phyloP scores from a whole-genome alignment of 1,140 invertebrate species.

The Orussus abietinus region DNA sequence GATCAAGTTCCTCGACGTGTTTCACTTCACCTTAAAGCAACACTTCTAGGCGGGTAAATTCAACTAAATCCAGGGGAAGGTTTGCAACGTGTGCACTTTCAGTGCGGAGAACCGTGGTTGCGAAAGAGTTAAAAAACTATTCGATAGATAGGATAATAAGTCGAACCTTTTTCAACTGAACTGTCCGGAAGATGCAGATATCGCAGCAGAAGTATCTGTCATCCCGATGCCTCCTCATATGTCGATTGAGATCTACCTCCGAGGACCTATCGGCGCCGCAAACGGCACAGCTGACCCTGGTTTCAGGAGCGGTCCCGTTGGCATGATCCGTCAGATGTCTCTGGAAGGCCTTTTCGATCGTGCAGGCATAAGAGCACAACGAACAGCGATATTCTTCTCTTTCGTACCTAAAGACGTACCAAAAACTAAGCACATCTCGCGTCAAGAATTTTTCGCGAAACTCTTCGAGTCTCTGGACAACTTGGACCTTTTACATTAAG shows the following conservation, averaged over 20 bases:
- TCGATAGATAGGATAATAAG: too few relatives aligned
- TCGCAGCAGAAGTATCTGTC: constrained; percentile 59
- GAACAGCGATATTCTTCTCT: constrained; percentile 57
- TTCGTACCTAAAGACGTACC: constrained; percentile 57
- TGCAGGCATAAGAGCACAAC: constrained; percentile 57
- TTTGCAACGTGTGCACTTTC: too few relatives aligned
- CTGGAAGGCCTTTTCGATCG: constrained; percentile 58
- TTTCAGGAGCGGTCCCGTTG: constrained; percentile 41
- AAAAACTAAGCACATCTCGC: too few relatives aligned
- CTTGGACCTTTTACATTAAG: too few relatives aligned
- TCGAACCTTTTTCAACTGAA: constrained; percentile 57
- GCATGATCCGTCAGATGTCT: constrained; percentile 53
- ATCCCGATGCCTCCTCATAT: constrained; percentile 57
- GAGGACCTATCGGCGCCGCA: constrained; percentile 57
- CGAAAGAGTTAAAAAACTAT: too few relatives aligned
- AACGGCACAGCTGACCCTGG: constrained; percentile 56
- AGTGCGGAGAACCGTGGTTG: too few relatives aligned
- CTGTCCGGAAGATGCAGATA: constrained; percentile 57
- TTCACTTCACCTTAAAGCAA: too few relatives aligned
- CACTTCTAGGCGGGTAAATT: too few relatives aligned
- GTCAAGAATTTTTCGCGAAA: not conserved
- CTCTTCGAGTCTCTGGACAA: not conserved
- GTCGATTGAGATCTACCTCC: constrained; percentile 53
- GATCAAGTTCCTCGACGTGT: too few relatives aligned
- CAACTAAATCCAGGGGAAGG: too few relatives aligned